phyloP scores from a whole-genome alignment of 1,140 invertebrate genomes.

The Calliopsis andreniformis region DNA sequence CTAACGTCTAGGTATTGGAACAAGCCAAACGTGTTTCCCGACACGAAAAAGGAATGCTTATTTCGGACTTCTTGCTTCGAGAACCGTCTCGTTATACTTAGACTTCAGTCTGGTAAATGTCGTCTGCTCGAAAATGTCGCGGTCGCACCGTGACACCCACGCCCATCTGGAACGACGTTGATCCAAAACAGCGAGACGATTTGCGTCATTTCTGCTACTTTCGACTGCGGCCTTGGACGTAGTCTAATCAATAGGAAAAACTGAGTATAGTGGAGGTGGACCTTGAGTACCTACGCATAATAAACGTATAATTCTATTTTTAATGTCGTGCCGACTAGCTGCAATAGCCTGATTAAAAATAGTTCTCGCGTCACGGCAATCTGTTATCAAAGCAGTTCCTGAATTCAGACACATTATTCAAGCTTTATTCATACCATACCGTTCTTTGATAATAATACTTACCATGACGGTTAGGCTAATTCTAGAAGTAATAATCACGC shows the following conservation, averaged over 20 bases:
- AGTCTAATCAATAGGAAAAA: background rate
- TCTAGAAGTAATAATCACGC: too few relatives aligned
- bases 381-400: background rate
- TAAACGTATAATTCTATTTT: conserved; percentile 7
- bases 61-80: background rate
- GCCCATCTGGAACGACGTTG: background rate
- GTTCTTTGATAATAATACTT: too few relatives aligned
- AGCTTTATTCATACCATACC: too few relatives aligned
- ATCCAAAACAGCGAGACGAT: background rate
- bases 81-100: background rate
- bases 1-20: conserved; percentile 2
- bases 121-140: background rate
- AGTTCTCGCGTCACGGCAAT: background rate
- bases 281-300: conserved; percentile 1
- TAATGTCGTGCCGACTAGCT: too few relatives aligned
- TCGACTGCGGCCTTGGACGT: background rate
- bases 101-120: background rate
- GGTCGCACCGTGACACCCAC: conserved; percentile 15
- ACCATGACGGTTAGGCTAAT: too few relatives aligned
- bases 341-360: background rate
- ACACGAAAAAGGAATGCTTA: background rate
- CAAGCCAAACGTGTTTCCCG: conserved; percentile 27
- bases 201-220: conserved; percentile 2
- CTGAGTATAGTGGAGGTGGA: background rate
- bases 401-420: background rate